Percentiles rank a stretch among this genome's conserved stretches.
phyloP scores from a whole-genome alignment of 2,888 invertebrate genomes.

The Rhagonycha fulva region DNA sequence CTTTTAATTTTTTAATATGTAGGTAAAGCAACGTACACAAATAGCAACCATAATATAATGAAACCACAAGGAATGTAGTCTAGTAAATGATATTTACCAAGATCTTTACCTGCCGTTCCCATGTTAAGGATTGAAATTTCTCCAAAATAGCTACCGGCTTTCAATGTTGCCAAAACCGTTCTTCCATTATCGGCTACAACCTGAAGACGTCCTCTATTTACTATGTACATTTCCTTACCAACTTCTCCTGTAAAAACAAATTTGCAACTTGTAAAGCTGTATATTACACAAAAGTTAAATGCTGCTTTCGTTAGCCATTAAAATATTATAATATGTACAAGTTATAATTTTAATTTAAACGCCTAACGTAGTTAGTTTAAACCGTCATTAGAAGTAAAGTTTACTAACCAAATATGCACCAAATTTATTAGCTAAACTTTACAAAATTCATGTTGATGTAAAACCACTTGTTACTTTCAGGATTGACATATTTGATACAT shows the following conservation, averaged over 20 bases:
- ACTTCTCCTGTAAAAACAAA: slow-evolving; percentile 81
- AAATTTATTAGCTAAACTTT: slow-evolving; percentile 10
- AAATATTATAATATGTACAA: not conserved
- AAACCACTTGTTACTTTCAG: slow-evolving; percentile 24
- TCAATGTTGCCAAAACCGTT: slow-evolving; percentile 94
- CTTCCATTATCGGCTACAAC: slow-evolving; percentile 95
- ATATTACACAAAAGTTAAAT: not conserved
- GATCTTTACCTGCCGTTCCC: slow-evolving; percentile 98
- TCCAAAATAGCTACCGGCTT: slow-evolving; percentile 99
- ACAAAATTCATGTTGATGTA: slow-evolving; percentile 15
- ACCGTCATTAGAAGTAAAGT: slow-evolving; percentile 17
- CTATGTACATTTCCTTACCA: slow-evolving; percentile 99
- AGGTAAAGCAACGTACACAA: not conserved
- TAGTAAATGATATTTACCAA: slow-evolving; percentile 85
- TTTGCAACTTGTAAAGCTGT: not conserved
- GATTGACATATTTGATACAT: slow-evolving; percentile 20
- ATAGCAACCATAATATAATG: slow-evolving; percentile 10
- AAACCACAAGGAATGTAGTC: slow-evolving; percentile 29
- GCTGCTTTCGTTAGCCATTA: not conserved
- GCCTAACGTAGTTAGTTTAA: slow-evolving; percentile 21
- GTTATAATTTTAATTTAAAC: slow-evolving; percentile 32
- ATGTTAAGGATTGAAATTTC: slow-evolving; percentile 99
- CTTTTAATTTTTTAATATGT: not conserved
- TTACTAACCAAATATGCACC: slow-evolving; percentile 12
- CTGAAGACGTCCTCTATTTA: slow-evolving; percentile 92